Percentiles rank a stretch among this genome's conserved stretches.
Conservation (phyloP, 2,797 vertebrate genomes). For the Anisognathus igniventris region DNA sequence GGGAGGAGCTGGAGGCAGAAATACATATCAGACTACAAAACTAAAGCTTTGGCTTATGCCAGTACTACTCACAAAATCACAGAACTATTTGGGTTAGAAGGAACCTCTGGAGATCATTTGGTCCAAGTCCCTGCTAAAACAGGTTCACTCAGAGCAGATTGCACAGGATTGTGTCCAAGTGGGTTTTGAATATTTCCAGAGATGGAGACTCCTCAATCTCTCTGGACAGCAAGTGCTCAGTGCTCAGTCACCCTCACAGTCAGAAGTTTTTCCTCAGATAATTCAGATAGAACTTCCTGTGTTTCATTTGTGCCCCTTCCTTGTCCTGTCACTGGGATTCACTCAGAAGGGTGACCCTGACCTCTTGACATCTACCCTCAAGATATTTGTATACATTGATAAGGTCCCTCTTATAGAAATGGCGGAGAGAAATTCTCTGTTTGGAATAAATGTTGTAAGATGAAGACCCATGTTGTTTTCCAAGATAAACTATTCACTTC, state of each 20-base stretch:
- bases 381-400: background rate
- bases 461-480: background rate
- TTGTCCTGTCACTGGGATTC: background rate
- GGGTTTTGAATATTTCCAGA: background rate
- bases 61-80: background rate
- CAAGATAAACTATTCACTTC: background rate
- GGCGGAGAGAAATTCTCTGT: background rate
- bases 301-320: background rate
- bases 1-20: background rate
- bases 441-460: background rate
- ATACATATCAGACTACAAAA: background rate
- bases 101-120: background rate
- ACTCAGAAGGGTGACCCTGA: background rate
- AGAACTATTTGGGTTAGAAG: background rate
- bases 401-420: background rate
- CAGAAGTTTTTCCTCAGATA: background rate
- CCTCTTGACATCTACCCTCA: background rate
- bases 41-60: background rate
- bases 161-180: background rate
- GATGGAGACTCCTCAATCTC: background rate
- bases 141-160: background rate
- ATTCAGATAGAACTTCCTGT: background rate
- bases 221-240: background rate
- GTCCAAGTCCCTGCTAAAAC: background rate
- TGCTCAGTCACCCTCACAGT: background rate